Conservation (phyloP, 2,113 vertebrate species). For the Panthera leo region DNA sequence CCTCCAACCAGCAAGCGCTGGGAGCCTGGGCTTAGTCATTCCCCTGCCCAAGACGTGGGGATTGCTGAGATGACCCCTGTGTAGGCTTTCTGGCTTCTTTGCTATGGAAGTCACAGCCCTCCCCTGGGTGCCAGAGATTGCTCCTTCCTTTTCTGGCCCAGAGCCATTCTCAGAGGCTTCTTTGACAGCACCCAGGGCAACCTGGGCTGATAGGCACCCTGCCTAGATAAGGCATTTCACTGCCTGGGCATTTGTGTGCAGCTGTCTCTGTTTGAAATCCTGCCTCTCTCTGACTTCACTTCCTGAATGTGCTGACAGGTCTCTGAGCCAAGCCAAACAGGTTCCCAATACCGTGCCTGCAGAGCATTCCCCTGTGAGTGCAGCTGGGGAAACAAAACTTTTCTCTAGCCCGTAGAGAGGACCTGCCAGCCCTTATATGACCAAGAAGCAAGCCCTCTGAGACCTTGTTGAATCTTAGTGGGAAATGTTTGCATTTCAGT, state of each 20-base stretch:
- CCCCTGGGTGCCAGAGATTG: background rate
- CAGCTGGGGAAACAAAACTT: conserved; percentile 87
- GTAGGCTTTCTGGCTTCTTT: background rate
- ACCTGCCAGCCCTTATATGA: conserved; percentile 75
- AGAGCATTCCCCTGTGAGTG: conserved; percentile 85
- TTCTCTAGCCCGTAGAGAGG: conserved; percentile 77
- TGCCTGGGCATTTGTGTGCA: conserved; percentile 80
- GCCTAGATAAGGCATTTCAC: conserved; percentile 76
- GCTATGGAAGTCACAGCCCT: background rate
- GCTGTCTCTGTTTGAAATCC: conserved; percentile 84
- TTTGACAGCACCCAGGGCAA: conserved; percentile 23
- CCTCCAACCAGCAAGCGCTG: background rate
- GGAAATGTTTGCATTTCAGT: conserved; percentile 62
- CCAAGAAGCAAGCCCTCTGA: conserved; percentile 65
- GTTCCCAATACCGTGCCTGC: conserved; percentile 86
- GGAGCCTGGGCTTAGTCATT: background rate
- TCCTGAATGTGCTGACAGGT: conserved; percentile 87
- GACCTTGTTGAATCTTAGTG: conserved; percentile 70
- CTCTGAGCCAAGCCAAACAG: conserved; percentile 87
- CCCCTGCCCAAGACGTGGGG: background rate
- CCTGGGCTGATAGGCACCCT: conserved; percentile 71
- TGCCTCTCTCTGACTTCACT: conserved; percentile 86
- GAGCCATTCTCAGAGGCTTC: background rate
- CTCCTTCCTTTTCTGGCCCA: conserved; percentile 43
- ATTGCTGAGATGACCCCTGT: background rate